Evolutionary conservation across 1,140 invertebrate species (phyloP).

Genomic region (Anastrepha ludens): DNA sequence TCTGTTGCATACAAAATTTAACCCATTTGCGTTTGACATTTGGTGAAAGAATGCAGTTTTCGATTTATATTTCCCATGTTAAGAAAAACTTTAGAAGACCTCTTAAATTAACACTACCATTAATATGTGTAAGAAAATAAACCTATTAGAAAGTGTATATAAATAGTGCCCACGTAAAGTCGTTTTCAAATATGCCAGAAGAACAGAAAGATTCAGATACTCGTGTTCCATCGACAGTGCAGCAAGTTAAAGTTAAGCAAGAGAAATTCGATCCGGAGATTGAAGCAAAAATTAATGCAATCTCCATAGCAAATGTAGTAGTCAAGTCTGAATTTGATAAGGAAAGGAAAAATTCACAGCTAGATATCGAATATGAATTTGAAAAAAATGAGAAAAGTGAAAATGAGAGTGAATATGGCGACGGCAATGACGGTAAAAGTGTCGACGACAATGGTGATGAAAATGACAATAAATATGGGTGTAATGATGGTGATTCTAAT

Average conservation of each 20-base stretch:
- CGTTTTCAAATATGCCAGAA: not conserved
- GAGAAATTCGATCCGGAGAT: conserved; percentile 58
- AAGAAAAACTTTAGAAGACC: not conserved
- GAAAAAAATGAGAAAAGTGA: not conserved
- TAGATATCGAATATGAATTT: not conserved
- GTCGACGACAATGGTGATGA: conserved; percentile 17
- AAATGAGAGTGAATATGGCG: conserved; percentile 26
- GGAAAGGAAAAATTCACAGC: conserved; percentile 3
- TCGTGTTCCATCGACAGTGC: too few relatives aligned
- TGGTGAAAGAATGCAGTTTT: not conserved
- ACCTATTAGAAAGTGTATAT: not conserved
- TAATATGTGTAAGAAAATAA: conserved; percentile 14
- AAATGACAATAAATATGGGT: conserved; percentile 16
- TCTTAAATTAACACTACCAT: not conserved
- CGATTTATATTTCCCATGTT: not conserved
- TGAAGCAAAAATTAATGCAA: conserved; percentile 48
- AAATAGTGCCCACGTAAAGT: not conserved
- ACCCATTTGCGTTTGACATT: not conserved
- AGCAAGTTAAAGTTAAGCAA: conserved; percentile 55
- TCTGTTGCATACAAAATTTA: not conserved
- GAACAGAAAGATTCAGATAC: not conserved
- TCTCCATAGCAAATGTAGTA: conserved; percentile 22
- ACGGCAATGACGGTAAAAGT: not conserved
- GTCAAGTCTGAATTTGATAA: conserved; percentile 34
- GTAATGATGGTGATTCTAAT: not conserved